These are phyloP conservation scores for Neopelma chrysocephalum DNA, from an alignment of 2,797 vertebrate genomes.

Conservation along the genomic window DNA sequence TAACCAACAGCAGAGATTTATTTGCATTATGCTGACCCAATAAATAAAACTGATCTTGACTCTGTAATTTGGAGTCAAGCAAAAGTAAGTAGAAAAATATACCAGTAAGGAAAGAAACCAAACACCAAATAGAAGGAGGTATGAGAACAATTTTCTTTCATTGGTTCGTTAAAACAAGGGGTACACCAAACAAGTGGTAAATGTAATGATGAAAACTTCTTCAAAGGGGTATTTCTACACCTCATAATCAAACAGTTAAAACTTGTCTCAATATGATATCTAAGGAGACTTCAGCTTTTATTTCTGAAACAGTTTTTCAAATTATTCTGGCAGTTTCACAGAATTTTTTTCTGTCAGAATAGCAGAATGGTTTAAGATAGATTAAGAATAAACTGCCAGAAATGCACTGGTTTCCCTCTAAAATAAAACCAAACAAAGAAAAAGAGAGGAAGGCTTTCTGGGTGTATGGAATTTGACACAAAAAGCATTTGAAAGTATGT, in stretches of 20 bases:
- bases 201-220: background rate
- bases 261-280: background rate
- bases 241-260: background rate
- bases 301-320: background rate
- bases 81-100: background rate
- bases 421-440: conserved; percentile 13
- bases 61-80: background rate
- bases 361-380: background rate
- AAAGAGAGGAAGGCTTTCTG: background rate
- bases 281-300: background rate
- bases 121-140: background rate
- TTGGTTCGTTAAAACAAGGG: background rate
- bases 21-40: background rate
- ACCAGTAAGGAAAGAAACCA: background rate
- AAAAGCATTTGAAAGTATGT: conserved; percentile 2
- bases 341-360: background rate
- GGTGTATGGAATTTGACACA: background rate
- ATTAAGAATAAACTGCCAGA: conserved; percentile 15
- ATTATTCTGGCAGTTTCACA: background rate
- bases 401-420: background rate
- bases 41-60: background rate
- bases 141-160: background rate
- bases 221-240: background rate
- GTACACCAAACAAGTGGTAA: background rate
- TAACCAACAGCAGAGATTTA: background rate